Conservation (phyloP, 2,888 invertebrate genomes). For the Acrobasis repandana region DNA sequence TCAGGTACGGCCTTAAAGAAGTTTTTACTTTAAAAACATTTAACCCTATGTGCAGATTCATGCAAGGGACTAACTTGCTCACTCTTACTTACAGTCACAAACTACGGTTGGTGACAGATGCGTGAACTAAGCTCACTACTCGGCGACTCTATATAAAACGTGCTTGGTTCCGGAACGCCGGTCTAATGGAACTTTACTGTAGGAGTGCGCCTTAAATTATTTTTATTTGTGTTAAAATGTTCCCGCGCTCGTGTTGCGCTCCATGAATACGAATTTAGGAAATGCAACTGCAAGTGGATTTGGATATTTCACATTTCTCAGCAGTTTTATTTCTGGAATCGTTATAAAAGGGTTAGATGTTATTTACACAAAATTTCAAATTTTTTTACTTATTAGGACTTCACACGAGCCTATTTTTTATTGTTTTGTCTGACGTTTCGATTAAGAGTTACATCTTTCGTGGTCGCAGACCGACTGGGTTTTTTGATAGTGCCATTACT, state of each 20-base stretch:
- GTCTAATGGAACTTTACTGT: slow-evolving; percentile 14
- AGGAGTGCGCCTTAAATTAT: slow-evolving; percentile 10
- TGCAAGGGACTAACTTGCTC: background rate
- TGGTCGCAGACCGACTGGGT: too few species aligned
- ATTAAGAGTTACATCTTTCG: too few species aligned
- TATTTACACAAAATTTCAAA: too few species aligned
- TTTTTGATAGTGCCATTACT: too few species aligned
- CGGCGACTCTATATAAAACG: slow-evolving; percentile 7
- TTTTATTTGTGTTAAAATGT: slow-evolving; percentile 1
- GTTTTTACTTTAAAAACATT: too few species aligned
- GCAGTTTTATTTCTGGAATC: background rate
- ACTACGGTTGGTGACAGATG: too few species aligned
- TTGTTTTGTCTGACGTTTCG: too few species aligned
- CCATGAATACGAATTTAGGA: background rate
- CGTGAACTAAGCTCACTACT: slow-evolving; percentile 12
- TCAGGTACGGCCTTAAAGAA: too few species aligned
- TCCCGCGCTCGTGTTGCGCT: background rate
- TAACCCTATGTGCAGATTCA: slow-evolving; percentile 2
- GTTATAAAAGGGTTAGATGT: background rate
- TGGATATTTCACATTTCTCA: background rate
- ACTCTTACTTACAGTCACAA: slow-evolving; percentile 10
- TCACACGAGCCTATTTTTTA: too few species aligned
- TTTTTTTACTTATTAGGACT: too few species aligned
- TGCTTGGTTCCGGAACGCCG: slow-evolving; percentile 7
- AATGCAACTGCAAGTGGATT: background rate